Evolutionary conservation across 2,113 vertebrate species (phyloP).

Genomic region (Capreolus pygargus): DNA sequence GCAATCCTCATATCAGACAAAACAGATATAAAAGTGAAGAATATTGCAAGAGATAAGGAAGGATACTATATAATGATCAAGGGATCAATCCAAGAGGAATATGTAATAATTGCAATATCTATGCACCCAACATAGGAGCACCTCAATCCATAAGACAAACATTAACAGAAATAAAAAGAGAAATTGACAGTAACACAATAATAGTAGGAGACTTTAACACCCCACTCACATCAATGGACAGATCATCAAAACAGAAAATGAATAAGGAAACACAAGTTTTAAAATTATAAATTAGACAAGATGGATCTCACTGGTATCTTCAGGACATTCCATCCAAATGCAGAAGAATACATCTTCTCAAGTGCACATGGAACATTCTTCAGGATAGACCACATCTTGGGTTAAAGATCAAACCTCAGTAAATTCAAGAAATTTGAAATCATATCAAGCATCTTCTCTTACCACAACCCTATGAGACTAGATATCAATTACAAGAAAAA

Average conservation of each 20-base stretch:
- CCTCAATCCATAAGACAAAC: not conserved
- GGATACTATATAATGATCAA: not conserved
- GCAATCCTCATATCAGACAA: not conserved
- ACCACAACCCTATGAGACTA: not conserved
- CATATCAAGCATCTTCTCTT: not conserved
- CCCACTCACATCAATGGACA: fast-evolving
- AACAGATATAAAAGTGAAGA: not conserved
- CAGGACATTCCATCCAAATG: not conserved
- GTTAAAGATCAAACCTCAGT: not conserved
- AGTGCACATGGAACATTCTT: not conserved
- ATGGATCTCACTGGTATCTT: not conserved
- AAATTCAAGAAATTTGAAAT: not conserved
- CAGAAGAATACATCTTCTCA: not conserved
- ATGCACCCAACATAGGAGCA: not conserved
- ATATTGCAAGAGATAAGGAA: not conserved
- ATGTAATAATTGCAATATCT: not conserved
- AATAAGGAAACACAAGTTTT: not conserved
- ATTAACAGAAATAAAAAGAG: not conserved
- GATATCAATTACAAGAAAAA: not conserved
- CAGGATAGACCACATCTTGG: not conserved
- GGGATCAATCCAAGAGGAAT: not conserved
- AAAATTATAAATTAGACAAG: not conserved
- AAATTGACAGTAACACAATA: not conserved
- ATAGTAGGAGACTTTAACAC: not conserved
- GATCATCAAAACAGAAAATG: not conserved